Evolutionary conservation across 2,888 invertebrate species (phyloP), one percentile per base, ranked within the genome.

Genomic region (Horisme vitalbata): DNA sequence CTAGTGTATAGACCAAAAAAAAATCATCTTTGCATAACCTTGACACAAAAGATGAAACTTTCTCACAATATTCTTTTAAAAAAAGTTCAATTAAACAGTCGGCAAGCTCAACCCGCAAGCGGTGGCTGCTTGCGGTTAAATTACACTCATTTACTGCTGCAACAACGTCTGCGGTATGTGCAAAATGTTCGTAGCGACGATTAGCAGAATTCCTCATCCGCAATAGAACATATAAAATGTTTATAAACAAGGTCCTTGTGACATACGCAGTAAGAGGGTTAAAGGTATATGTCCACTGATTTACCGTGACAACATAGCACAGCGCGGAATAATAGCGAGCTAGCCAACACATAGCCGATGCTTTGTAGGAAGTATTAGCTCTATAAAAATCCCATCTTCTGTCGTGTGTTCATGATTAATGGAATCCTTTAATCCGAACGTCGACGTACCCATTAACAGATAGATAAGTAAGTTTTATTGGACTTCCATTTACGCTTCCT

Each of bases 161-260:
- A 75, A 76, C 82, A 75, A 74, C 77, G 73, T 75, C 69, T 63
- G 62, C 49, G 79, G 81, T 76, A 83, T 77, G 81, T 75, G 79
- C 68, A 71, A 78, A 83, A 88, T 88, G 86, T 74, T 78, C 73
- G 84, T 74, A 64, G 63, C 77, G 71, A 76, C 87, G 82, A 88
- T 89, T 87, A 88, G 83, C 79, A 73, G 83, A 82, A 88, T 88
- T 86, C 86, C 82, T 70, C 63, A 68, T 68, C 76, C 71, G 79
- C 80, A 80, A 81, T 81, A 83, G 79, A 80, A 83, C 78, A 70
- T 76, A 82, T 79, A 77, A n/a, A 80, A 83, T 73, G 65, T 68
- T 65, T 74, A 79, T 87, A 88, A 87, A 80, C 79, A 76, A 75
- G 82, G 75, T 71, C 72, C 71, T 81, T 76, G 79, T 79, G 24